Evolutionary conservation across 92 coral and sea anemone genomes (phyloP).

Genomic region (Phenganax marumi): DNA sequence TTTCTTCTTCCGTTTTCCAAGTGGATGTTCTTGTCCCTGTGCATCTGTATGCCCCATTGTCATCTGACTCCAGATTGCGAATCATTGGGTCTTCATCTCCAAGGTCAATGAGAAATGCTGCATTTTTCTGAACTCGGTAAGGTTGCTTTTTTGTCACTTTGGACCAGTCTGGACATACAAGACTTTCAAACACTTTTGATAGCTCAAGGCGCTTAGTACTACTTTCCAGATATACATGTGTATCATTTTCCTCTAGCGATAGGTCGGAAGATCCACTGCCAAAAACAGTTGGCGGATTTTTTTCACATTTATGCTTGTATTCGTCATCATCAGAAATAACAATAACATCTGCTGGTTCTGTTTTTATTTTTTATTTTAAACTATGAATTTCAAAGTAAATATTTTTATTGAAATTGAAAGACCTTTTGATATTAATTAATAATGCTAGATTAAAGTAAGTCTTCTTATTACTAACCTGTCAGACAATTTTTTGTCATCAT

Average conservation of each 20-base stretch:
- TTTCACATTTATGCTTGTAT: too few relatives aligned
- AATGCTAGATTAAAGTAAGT: too few relatives aligned
- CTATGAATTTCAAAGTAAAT: too few relatives aligned
- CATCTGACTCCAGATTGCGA: neutral
- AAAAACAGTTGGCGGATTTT: too few relatives aligned
- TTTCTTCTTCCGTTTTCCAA: neutral
- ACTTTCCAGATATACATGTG: neutral
- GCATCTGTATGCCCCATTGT: neutral
- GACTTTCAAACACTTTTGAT: neutral
- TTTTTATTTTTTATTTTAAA: too few relatives aligned
- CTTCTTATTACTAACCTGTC: too few relatives aligned
- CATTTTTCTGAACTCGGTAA: neutral
- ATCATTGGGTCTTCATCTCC: slow-evolving; percentile 1
- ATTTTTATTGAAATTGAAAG: too few relatives aligned
- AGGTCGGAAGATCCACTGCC: too few relatives aligned
- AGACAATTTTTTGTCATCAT: too few relatives aligned
- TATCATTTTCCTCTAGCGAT: neutral
- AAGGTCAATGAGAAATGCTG: neutral
- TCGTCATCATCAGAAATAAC: too few relatives aligned
- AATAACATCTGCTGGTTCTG: too few relatives aligned
- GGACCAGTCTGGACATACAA: neutral
- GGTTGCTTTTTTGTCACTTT: neutral
- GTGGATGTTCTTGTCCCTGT: neutral
- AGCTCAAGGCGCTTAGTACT: neutral
- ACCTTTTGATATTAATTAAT: too few relatives aligned